These are phyloP conservation scores for Ecdyonurus torrentis DNA, from an alignment of 2,888 invertebrate genomes.

Conservation along the genomic window DNA sequence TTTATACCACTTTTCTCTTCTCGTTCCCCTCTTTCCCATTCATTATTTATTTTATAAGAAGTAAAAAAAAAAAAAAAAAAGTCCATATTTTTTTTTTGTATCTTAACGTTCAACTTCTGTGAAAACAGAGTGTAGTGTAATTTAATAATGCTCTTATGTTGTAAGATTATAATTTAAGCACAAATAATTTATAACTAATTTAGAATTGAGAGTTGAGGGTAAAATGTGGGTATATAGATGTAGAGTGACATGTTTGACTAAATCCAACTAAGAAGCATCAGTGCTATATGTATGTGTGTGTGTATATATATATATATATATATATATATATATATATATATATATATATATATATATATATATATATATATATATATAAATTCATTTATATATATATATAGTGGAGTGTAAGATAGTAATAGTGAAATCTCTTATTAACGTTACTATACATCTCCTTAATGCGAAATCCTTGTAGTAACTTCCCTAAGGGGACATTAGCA, in stretches of 20 bases:
- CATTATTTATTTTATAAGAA: too few species aligned
- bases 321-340: background rate
- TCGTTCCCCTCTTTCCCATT: too few species aligned
- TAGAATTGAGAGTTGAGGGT: background rate
- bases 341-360: background rate
- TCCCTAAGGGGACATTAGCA: constrained; percentile 1
- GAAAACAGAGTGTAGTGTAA: background rate
- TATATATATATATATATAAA: background rate
- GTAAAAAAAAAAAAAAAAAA: too few species aligned
- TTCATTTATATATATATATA: background rate
- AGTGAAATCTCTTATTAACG: constrained; percentile 2
- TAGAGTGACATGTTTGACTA: background rate
- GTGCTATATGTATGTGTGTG: background rate
- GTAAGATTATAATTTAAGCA: background rate
- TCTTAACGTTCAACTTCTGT: too few species aligned
- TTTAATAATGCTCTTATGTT: background rate
- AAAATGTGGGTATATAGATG: background rate
- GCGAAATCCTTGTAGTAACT: constrained; percentile 2
- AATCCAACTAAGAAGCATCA: background rate
- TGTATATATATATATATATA: background rate
- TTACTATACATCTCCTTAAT: constrained; percentile 3
- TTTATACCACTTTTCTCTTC: too few species aligned
- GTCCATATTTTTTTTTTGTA: too few species aligned
- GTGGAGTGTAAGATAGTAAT: background rate
- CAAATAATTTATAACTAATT: background rate